These are phyloP conservation scores for Rhynchonycteris naso DNA, from an alignment of 2,797 vertebrate genomes.

Conservation along the genomic window DNA sequence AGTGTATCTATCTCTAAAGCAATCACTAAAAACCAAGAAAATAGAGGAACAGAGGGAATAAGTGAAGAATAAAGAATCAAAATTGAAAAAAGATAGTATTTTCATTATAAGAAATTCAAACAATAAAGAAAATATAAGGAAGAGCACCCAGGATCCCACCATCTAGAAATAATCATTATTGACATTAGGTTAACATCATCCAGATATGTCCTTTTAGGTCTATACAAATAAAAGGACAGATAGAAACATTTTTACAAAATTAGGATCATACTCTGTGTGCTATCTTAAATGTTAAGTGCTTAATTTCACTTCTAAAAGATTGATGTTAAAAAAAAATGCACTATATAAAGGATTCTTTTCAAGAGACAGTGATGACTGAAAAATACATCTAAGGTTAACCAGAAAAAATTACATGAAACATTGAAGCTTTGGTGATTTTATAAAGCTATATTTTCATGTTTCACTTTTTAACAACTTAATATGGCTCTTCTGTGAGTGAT, in stretches of 20 bases:
- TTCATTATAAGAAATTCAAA: neutral
- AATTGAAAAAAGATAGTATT: neutral
- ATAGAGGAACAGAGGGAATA: neutral
- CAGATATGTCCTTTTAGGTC: neutral
- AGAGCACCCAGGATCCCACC: neutral
- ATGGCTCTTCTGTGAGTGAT: neutral
- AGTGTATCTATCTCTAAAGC: neutral
- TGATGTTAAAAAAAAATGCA: slow-evolving; percentile 23
- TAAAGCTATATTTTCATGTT: neutral
- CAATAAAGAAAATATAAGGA: neutral
- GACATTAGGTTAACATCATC: neutral
- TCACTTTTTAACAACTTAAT: slow-evolving; percentile 2
- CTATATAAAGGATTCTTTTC: slow-evolving; percentile 28
- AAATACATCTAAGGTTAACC: slow-evolving; percentile 25
- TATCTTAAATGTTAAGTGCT: slow-evolving; percentile 59
- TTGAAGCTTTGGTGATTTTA: slow-evolving; percentile 53
- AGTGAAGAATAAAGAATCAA: neutral
- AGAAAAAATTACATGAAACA: slow-evolving; percentile 32
- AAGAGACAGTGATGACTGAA: slow-evolving; percentile 56
- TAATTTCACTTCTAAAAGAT: slow-evolving; percentile 55
- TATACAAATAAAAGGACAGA: slow-evolving; percentile 9
- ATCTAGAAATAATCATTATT: neutral
- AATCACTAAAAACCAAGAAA: neutral
- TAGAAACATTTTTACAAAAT: slow-evolving; percentile 50
- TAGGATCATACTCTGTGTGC: slow-evolving; percentile 33